Conservation (phyloP, 2,113 vertebrate species). For the Gila orcuttii region DNA sequence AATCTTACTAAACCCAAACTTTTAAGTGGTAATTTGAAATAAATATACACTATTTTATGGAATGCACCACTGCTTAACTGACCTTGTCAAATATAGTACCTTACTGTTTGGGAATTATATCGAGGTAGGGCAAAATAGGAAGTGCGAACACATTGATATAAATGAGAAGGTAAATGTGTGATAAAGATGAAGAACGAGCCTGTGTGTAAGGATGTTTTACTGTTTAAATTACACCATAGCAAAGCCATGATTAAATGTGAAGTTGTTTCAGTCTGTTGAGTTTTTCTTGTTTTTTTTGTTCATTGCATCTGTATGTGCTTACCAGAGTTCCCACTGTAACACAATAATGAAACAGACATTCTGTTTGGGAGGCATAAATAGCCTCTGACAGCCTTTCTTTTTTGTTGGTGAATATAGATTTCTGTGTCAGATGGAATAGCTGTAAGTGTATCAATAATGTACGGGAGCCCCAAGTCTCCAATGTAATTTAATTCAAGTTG, state of each 20-base stretch:
- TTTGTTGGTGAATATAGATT: constrained; percentile 62
- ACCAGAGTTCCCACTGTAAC: constrained; percentile 45
- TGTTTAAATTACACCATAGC: constrained; percentile 19
- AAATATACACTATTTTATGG: too few species aligned
- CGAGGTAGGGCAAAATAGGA: neutral
- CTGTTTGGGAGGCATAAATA: constrained; percentile 60
- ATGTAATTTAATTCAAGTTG: constrained; percentile 61
- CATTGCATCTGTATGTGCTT: constrained; percentile 26
- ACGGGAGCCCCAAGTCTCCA: constrained; percentile 56
- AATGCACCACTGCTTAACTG: constrained; percentile 40
- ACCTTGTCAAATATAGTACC: constrained; percentile 51
- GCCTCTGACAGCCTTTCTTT: constrained; percentile 54
- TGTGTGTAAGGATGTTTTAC: neutral
- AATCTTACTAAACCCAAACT: too few species aligned
- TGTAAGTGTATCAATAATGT: constrained; percentile 69
- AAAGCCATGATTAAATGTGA: constrained; percentile 38
- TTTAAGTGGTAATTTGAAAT: too few species aligned
- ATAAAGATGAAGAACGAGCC: neutral
- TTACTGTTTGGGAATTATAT: constrained; percentile 41
- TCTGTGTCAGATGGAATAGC: constrained; percentile 54
- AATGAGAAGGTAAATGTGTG: neutral
- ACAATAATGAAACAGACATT: constrained; percentile 60
- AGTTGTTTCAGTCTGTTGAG: neutral
- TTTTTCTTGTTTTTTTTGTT: neutral
- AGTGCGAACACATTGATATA: constrained; percentile 18